Conservation (phyloP, 2,888 invertebrate species). For the Synergus japonicus region DNA sequence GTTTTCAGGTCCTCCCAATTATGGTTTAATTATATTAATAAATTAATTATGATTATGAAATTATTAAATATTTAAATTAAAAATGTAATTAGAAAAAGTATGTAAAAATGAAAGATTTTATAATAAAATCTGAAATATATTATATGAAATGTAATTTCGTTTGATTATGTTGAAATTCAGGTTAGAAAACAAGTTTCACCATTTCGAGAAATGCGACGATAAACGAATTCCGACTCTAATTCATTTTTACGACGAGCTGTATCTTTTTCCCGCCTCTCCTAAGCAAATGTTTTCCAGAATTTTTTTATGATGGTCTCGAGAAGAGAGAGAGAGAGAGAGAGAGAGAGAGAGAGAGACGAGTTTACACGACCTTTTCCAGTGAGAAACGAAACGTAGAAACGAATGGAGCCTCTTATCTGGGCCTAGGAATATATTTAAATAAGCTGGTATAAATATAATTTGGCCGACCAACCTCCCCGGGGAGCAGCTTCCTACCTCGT, state of each 20-base stretch:
- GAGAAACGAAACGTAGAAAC: constrained; percentile 51
- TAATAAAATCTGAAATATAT: no score
- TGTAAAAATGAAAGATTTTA: no score
- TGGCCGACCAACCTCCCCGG: constrained; percentile 60
- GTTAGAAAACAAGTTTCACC: constrained; percentile 24
- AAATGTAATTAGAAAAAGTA: no score
- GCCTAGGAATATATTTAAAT: constrained; percentile 71
- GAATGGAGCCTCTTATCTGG: constrained; percentile 55
- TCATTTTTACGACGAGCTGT: constrained; percentile 16
- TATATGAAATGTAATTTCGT: not conserved
- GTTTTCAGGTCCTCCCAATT: no score
- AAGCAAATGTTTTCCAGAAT: constrained; percentile 13
- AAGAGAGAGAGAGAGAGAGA: not conserved
- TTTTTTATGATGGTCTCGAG: not conserved
- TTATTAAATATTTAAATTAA: no score
- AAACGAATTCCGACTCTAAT: constrained; percentile 25
- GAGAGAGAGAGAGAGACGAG: not conserved
- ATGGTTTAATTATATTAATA: no score
- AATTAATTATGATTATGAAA: no score
- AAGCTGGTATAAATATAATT: constrained; percentile 74
- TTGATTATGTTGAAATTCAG: constrained; percentile 24
- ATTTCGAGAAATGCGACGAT: constrained; percentile 9
- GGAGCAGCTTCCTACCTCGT: constrained; percentile 67
- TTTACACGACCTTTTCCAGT: constrained; percentile 27
- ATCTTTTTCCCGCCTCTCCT: constrained; percentile 8